Conservation (phyloP, 1,140 invertebrate genomes). For the Uloborus diversus region DNA sequence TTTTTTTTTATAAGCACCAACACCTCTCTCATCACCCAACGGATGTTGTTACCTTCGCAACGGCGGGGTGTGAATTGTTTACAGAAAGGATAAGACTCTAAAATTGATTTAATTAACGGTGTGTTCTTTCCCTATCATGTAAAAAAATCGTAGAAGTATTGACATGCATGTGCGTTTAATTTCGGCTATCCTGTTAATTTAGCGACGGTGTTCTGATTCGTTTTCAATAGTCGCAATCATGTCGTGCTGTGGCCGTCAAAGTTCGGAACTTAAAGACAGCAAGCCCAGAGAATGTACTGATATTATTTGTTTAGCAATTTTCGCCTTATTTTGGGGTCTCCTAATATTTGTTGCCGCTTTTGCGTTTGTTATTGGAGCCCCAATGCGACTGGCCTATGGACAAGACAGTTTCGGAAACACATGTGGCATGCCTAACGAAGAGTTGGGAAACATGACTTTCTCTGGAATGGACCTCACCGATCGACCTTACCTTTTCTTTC, state of each 20-base stretch:
- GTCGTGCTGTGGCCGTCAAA: conserved; percentile 24
- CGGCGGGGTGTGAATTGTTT: too few species aligned
- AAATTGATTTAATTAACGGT: too few species aligned
- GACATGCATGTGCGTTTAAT: too few species aligned
- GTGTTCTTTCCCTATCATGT: too few species aligned
- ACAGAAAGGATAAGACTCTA: too few species aligned
- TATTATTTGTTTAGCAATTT: conserved; percentile 83
- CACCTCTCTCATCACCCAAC: too few species aligned
- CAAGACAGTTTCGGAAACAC: conserved; percentile 97
- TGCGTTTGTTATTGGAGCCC: conserved; percentile 89
- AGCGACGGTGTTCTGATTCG: too few species aligned
- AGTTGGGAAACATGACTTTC: conserved; percentile 75
- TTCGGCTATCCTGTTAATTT: too few species aligned
- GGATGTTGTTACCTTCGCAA: too few species aligned
- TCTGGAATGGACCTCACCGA: conserved; percentile 83
- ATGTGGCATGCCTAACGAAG: conserved; percentile 84
- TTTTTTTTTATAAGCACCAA: too few species aligned
- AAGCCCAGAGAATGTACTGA: conserved; percentile 73
- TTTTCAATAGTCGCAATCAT: conserved; percentile 5
- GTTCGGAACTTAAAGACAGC: background rate
- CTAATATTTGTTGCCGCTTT: conserved; percentile 89
- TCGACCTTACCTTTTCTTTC: conserved; percentile 83
- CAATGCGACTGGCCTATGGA: conserved; percentile 85
- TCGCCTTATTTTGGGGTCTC: conserved; percentile 84
- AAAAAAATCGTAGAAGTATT: too few species aligned